These are phyloP conservation scores for Formica aserva DNA, from an alignment of 2,888 invertebrate genomes.

Conservation along the genomic window DNA sequence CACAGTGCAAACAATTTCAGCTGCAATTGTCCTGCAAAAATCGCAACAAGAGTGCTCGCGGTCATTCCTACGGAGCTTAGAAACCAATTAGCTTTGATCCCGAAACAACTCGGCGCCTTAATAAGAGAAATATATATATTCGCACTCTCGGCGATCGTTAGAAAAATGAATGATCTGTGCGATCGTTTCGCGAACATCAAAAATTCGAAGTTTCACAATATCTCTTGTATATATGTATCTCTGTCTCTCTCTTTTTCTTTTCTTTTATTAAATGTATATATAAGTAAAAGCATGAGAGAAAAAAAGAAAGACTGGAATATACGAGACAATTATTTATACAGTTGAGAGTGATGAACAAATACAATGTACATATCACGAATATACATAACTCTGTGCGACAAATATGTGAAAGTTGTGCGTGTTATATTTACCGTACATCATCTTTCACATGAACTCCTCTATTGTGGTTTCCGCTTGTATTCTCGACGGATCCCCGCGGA, in stretches of 20 bases:
- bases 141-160: conserved; percentile 49
- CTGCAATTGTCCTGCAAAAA: conserved; percentile 15
- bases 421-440: conserved; percentile 11
- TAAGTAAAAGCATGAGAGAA: background rate
- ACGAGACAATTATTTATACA: background rate
- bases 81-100: conserved; percentile 58
- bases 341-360: background rate
- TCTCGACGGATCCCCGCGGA: conserved; percentile 34
- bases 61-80: conserved; percentile 54
- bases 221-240: background rate
- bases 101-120: conserved; percentile 26
- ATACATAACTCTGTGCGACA: background rate
- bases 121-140: conserved; percentile 49
- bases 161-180: background rate
- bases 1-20: background rate
- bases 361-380: background rate
- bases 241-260: background rate
- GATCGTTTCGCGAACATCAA: background rate
- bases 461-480: conserved; percentile 51
- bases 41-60: conserved; percentile 23
- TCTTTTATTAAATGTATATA: background rate
- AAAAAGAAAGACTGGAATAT: background rate
- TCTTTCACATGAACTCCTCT: conserved; percentile 41
- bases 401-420: background rate
- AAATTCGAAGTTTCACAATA: too few relatives aligned